Conservation (phyloP, 2,113 vertebrate genomes). For the Crotalus helleri region DNA sequence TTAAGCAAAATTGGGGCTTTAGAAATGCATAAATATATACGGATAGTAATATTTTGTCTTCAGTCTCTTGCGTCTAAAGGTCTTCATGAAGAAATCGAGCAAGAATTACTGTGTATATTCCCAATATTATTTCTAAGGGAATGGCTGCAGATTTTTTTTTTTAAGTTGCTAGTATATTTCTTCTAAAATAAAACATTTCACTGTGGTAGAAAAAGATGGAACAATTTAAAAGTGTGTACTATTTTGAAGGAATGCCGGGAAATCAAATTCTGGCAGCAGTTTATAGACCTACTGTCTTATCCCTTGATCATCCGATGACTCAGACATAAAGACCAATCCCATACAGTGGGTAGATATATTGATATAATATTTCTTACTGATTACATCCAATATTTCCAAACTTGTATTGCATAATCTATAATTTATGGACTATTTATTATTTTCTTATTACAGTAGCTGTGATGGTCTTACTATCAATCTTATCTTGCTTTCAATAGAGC, state of each 20-base stretch:
- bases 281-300: neutral
- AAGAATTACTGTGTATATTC: neutral
- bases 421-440: neutral
- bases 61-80: neutral
- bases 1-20: neutral
- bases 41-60: neutral
- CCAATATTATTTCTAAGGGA: neutral
- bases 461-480: neutral
- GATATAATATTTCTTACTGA: neutral
- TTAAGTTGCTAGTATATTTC: neutral
- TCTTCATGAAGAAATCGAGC: neutral
- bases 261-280: neutral
- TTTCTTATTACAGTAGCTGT: neutral
- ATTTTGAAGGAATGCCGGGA: neutral
- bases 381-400: neutral
- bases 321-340: neutral
- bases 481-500: too few species aligned
- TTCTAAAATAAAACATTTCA: neutral
- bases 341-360: neutral
- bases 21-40: neutral
- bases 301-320: neutral
- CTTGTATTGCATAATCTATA: neutral
- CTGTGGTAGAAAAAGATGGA: neutral
- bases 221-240: neutral
- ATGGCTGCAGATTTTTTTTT: neutral